phyloP scores from a whole-genome alignment of 2,797 vertebrate genomes.

The Coccyzus lansbergi region DNA sequence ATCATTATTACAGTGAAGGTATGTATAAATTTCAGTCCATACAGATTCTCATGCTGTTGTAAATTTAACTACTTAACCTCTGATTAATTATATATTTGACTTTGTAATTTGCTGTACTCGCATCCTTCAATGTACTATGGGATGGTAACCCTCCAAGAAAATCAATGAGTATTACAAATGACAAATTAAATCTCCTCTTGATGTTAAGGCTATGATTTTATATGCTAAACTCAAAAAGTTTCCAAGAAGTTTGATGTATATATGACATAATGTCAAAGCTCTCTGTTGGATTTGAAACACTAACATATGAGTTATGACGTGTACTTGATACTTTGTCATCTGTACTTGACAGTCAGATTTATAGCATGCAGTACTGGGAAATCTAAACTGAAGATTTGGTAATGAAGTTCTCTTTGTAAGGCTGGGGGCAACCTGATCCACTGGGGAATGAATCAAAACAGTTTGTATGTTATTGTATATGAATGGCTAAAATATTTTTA shows the following conservation, averaged over 20 bases:
- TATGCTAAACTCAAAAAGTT: neutral
- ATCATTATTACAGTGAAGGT: neutral
- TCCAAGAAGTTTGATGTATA: neutral
- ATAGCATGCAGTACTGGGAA: neutral
- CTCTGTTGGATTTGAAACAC: neutral
- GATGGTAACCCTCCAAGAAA: neutral
- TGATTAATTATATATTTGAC: neutral
- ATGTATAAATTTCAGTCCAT: neutral
- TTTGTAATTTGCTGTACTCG: neutral
- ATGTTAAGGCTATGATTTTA: neutral
- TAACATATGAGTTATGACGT: neutral
- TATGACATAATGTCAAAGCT: neutral
- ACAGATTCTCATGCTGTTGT: neutral
- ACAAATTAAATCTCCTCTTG: neutral
- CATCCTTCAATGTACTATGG: neutral
- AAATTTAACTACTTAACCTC: neutral
- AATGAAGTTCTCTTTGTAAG: neutral
- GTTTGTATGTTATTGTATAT: neutral
- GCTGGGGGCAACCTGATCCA: neutral
- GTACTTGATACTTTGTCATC: neutral
- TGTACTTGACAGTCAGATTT: neutral
- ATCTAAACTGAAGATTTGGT: neutral
- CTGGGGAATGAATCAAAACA: neutral
- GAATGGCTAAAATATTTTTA: neutral
- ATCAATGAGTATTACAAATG: neutral